Evolutionary conservation across 2,797 vertebrate species (phyloP).

Genomic region (Acanthurus lineatus): DNA sequence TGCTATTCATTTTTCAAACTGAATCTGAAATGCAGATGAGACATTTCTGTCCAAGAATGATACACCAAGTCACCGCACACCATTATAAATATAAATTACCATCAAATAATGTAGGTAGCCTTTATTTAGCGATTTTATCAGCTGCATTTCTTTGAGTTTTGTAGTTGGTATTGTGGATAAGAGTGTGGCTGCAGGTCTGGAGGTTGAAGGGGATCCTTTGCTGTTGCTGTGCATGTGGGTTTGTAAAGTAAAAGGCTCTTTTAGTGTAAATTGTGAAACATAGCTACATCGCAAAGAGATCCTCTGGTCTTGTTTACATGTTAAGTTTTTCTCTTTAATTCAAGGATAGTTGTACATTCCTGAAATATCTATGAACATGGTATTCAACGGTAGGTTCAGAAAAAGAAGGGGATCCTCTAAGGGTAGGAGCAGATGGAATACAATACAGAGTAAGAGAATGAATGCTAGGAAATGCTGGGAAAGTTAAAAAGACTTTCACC

Average conservation of each 20-base stretch:
- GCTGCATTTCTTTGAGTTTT: not conserved
- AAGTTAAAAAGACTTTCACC: too few relatives aligned
- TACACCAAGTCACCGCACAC: slow-evolving; percentile 3
- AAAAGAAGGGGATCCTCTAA: too few relatives aligned
- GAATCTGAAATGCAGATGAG: slow-evolving; percentile 23
- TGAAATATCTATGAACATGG: not conserved
- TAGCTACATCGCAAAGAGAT: not conserved
- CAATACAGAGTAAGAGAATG: too few relatives aligned
- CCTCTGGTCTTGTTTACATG: too few relatives aligned
- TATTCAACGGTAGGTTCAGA: too few relatives aligned
- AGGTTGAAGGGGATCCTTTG: not conserved
- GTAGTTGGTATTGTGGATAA: too few relatives aligned
- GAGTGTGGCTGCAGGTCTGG: not conserved
- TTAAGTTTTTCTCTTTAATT: not conserved
- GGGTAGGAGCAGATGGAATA: too few relatives aligned
- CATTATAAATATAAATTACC: not conserved
- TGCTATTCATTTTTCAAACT: slow-evolving; percentile 10
- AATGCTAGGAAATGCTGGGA: too few relatives aligned
- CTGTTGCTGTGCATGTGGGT: not conserved
- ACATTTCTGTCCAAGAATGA: slow-evolving; percentile 1
- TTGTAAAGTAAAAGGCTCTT: too few relatives aligned
- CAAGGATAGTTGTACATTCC: not conserved
- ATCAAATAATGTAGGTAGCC: not conserved
- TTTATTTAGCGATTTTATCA: not conserved
- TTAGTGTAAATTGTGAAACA: not conserved